Evolutionary conservation across 2,888 invertebrate species (phyloP), one percentile per base, ranked within the genome.

Genomic region (Drosophila quasianomalipes): DNA sequence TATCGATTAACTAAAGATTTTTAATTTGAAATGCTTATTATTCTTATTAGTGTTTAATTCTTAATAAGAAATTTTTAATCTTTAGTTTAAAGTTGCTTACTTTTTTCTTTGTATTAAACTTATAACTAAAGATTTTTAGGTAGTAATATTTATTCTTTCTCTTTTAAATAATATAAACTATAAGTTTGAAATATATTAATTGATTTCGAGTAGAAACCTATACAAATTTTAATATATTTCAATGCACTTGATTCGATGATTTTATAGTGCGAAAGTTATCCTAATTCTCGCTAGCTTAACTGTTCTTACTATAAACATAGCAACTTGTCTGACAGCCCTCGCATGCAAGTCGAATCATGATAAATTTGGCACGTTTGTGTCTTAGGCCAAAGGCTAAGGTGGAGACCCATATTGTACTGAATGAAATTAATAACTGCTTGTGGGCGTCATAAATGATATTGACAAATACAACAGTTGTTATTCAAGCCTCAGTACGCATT

Each of bases 391-490:
- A 33, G 53, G 35, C 59, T 22, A 31, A 44, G 52, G 70, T 22
- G 37, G 31, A 44, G 37, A 37, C 35, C 37, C 30, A 44, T 16
- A 47, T 60, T 31, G 35, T 7, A 35, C 28, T 57, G 60, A 41
- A 44, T 60, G 55, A 57, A 57, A 60, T 53, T 51, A 67, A 47
- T 66, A 78, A 62, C 33, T 33, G 31, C n/a, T 47, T 16, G 37
- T 69, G 58, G 44, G 61, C 69, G 49, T 58, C 26, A 51, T 22
- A 39, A 64, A 26, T 33, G 52, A 68, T 67, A 62, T 70, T 62
- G 68, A 55, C 54, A 59, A 44, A 60, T 39, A 66, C 1, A 37
- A 60, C 28, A 31, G 31, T 60, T 72, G 30, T 53, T 57, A 30
- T 37, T 28, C 28, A 4, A 37, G 41, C 14, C 53, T 37, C 16